phyloP scores from a whole-genome alignment of 2,797 vertebrate species.

The Balearica regulorum region DNA sequence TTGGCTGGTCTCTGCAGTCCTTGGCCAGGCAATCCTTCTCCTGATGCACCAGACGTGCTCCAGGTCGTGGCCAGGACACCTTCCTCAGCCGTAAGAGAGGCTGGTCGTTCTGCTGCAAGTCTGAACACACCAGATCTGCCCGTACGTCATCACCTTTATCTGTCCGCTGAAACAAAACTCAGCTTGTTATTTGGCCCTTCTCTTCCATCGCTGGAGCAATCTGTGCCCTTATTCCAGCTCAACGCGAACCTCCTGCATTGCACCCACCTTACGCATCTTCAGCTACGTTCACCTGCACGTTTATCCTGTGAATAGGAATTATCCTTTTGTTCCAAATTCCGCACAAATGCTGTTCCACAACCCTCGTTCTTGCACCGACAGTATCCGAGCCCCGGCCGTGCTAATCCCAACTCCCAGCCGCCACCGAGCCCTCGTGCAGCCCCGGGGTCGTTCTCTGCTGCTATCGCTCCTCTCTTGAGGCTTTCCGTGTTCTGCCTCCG shows the following conservation, averaged over 20 bases:
- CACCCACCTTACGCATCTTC: rapidly evolving
- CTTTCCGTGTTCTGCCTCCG: neutral
- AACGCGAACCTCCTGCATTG: rapidly evolving
- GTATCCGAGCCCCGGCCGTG: rapidly evolving
- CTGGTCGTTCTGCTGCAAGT: rapidly evolving
- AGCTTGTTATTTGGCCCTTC: rapidly evolving
- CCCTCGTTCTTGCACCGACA: rapidly evolving
- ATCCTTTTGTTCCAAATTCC: neutral
- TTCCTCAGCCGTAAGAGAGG: rapidly evolving
- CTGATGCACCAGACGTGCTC: rapidly evolving
- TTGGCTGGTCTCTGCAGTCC: neutral
- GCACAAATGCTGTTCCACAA: rapidly evolving
- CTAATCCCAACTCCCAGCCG: neutral
- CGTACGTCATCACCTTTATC: rapidly evolving
- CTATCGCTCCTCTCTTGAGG: neutral
- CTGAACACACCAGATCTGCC: rapidly evolving
- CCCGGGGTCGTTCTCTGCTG: neutral
- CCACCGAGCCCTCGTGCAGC: rapidly evolving
- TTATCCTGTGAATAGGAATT: rapidly evolving
- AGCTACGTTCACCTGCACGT: rapidly evolving
- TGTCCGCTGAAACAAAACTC: neutral
- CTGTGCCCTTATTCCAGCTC: rapidly evolving
- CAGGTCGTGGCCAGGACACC: rapidly evolving
- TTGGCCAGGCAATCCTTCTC: too few species aligned
- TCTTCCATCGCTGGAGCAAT: rapidly evolving